Base-by-base conservation (phyloP, 1,140 invertebrate genomes). In the Protaetia brevitarsis region DNA sequence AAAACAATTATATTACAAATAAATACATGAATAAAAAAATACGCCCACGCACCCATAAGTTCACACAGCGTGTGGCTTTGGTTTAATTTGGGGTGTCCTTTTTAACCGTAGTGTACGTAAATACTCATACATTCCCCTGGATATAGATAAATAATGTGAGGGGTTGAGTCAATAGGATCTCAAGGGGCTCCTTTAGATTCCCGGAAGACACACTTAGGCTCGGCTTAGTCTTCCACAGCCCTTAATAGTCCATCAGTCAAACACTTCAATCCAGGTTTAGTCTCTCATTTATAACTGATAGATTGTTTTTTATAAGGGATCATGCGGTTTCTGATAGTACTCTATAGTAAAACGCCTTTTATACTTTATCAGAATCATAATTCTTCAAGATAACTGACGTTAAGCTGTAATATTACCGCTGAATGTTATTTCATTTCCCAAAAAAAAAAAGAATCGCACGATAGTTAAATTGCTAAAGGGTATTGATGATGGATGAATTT, bases 171-270 rank as follows among this genome's bases (percentile, higher is more conserved):
- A 29, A 51, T 51, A 65, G 51, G 27, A 41, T 57, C 63, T 45
- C 63, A 13, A 57, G 63, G 45, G 45, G 34, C 29, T 63, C 36
- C 62, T 63, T 63, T 63, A 63, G 58, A 65, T 64, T 70, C 66
- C 69, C 67, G 45, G 57, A 70, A 70, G 67, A 68, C 66, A 51
- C 27, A 59, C 66, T 65, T 69, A 63, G 61, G 21, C 41, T 30
- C 61, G 64, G 57, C 34, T 56, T 61, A 45, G 63, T 61, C 65
- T 67, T 70, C 66, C 69, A 72, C 67, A 64, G 64, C 70, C 65
- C 70, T 68, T 68, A 72, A 70, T 69, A 68, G 66, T 56, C 70
- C 72, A 72, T 72, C 72, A 72, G 70, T 72, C 72, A 72, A 72
- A 72, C 69, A 71, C 70, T 72, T 72, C 70, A 70, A 70, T 68